phyloP scores from a whole-genome alignment of 1,140 invertebrate genomes.

The Lordiphosa collinella region DNA sequence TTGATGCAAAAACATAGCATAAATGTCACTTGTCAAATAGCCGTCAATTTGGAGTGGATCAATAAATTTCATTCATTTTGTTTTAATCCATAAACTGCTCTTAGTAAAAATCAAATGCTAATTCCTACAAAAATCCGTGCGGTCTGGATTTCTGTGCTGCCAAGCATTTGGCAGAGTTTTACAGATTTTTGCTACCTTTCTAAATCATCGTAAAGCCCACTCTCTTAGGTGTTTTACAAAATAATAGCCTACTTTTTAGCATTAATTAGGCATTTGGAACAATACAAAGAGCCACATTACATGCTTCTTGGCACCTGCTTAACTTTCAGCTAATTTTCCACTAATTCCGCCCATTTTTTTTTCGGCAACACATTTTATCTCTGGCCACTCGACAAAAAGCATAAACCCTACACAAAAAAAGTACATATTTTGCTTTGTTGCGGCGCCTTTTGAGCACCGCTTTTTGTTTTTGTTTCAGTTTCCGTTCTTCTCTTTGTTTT shows the following conservation, averaged over 20 bases:
- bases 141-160: too few species aligned
- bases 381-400: constrained; percentile 6
- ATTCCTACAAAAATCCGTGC: too few species aligned
- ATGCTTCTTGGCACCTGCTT: constrained; percentile 26
- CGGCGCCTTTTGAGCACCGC: constrained; percentile 53
- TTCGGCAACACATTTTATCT: constrained; percentile 17
- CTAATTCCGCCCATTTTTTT: constrained; percentile 25
- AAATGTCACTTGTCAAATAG: too few species aligned
- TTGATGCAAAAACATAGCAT: too few species aligned
- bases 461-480: constrained; percentile 17
- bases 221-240: constrained; percentile 4
- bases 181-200: too few species aligned
- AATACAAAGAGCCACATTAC: too few species aligned
- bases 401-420: constrained; percentile 20
- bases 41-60: too few species aligned
- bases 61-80: too few species aligned
- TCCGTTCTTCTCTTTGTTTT: constrained; percentile 13
- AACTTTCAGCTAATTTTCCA: constrained; percentile 52
- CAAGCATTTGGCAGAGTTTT: too few species aligned
- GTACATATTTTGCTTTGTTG: constrained; percentile 62
- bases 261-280: constrained; percentile 1
- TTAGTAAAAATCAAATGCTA: too few species aligned
- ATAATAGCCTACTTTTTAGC: constrained; percentile 5
- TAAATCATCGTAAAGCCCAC: too few species aligned
- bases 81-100: too few species aligned